phyloP scores from a whole-genome alignment of 2,113 vertebrate species.

The Hymenochirus boettgeri region DNA sequence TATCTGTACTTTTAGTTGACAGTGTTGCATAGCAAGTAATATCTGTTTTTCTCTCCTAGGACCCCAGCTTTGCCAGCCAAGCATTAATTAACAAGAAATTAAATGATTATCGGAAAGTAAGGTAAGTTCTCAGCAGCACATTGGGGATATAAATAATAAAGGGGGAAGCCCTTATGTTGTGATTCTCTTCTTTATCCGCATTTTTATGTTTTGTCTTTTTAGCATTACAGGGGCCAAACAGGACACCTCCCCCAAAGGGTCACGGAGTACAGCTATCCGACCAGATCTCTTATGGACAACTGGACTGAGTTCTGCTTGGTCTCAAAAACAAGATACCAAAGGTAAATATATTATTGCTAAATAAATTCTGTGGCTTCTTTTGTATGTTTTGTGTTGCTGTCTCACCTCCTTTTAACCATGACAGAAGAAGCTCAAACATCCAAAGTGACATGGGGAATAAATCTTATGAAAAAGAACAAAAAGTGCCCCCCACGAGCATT shows the following conservation, averaged over 20 bases:
- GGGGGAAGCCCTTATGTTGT: not conserved
- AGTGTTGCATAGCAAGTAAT: no score
- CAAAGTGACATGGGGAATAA: constrained; percentile 89
- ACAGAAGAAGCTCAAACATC: constrained; percentile 78
- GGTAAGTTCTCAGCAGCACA: constrained; percentile 48
- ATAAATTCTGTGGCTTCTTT: not conserved
- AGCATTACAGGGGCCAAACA: constrained; percentile 83
- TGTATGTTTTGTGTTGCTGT: not conserved
- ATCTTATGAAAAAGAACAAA: constrained; percentile 94
- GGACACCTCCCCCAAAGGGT: constrained; percentile 84
- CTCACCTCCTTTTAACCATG: not conserved
- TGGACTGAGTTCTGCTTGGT: constrained; percentile 65
- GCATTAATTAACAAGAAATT: constrained; percentile 96
- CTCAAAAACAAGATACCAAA: constrained; percentile 76
- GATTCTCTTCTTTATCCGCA: not conserved
- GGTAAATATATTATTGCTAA: constrained; percentile 55
- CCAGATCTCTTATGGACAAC: constrained; percentile 76
- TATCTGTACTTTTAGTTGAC: no score
- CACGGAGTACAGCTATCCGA: constrained; percentile 73
- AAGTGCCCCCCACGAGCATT: constrained; percentile 79
- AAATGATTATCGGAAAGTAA: constrained; percentile 90
- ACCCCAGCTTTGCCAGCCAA: constrained; percentile 87
- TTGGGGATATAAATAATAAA: no score
- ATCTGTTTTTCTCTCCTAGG: constrained; percentile 59
- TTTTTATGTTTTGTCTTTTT: constrained; percentile 24